Evolutionary conservation across 1,140 invertebrate genomes (phyloP), one percentile per base, ranked within the genome.

Genomic region (Aricia agestis): DNA sequence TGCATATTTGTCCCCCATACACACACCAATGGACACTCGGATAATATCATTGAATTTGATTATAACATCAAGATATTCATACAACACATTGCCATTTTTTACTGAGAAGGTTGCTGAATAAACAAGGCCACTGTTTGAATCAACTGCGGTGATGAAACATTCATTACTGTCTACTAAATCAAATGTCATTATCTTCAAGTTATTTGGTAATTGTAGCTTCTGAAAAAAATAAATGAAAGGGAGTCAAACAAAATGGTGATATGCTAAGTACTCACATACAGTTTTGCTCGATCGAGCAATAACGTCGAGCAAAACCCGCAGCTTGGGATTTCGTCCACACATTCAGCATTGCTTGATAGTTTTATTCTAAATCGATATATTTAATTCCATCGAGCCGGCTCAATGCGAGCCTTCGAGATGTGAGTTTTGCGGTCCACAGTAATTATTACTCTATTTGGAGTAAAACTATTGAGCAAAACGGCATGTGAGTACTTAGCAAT

Each of bases 131-230:
- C 18, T 69, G 32, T 36, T 69, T 7, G 74, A 65, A 25, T 73
- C 57, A 58, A 58, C 58, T 52, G 75, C 71, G 52, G 78, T 84
- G 17, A 92, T 74, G 57, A 90, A 87, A 72, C 89, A 92, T 76
- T 88, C 84, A 76, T 83, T 84, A 18, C 76, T 80, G 41, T 90
- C 82, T 31, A 92, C 58, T 66, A 92, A 76, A 66, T 92, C 78
- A 72, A 91, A 92, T 72, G 89, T 82, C 36, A 84, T 58, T 5
- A 92, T 67, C 70, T 80, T 79, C 7, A 70, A 70, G 32, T 78
- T 45, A 18, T 75, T 17, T 67, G 85, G 82, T 17, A 89, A 71
- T 72, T 82, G 70, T 9, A 92, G 77, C 74, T 83, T 82, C 91
- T 91, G 78, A 66, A 90, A 86, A 58, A 74, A 68, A 68, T 66